phyloP scores from a whole-genome alignment of 1,140 invertebrate genomes.

The Varroa destructor region DNA sequence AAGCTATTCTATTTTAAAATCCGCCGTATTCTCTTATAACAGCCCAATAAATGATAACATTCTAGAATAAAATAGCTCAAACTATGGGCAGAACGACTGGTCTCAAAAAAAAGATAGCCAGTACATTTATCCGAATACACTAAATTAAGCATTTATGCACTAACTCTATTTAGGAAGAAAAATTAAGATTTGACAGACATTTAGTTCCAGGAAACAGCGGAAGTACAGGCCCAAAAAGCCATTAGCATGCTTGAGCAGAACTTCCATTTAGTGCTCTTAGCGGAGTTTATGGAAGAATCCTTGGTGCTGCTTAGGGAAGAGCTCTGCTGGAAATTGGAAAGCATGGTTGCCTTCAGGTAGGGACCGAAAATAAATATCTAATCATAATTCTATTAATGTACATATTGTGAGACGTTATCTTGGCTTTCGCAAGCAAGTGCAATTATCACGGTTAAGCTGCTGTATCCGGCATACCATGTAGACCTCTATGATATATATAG shows the following conservation, averaged over 20 bases:
- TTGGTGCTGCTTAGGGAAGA: constrained; percentile 35
- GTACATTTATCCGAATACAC: too few species aligned
- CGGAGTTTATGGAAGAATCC: constrained; percentile 37
- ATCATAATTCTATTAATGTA: constrained; percentile 29
- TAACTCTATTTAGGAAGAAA: too few species aligned
- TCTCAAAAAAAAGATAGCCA: too few species aligned
- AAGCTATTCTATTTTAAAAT: too few species aligned
- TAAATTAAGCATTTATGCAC: too few species aligned
- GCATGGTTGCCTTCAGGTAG: constrained; percentile 33
- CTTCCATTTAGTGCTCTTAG: constrained; percentile 37
- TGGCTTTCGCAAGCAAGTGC: not conserved
- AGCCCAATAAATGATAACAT: too few species aligned
- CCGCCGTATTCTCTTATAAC: too few species aligned
- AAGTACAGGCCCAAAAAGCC: not conserved
- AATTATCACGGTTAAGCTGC: constrained; percentile 31
- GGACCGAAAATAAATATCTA: not conserved
- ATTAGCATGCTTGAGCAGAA: constrained; percentile 34
- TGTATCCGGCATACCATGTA: constrained; percentile 38
- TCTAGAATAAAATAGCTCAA: too few species aligned
- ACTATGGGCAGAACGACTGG: too few species aligned
- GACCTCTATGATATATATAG: not conserved
- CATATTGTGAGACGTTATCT: constrained; percentile 27
- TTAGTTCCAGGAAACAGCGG: not conserved
- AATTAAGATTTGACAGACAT: not conserved
- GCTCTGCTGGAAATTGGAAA: constrained; percentile 37